Percentiles rank a stretch among this genome's conserved stretches.
Conservation (phyloP, 2,888 invertebrate genomes). For the Actias luna region DNA sequence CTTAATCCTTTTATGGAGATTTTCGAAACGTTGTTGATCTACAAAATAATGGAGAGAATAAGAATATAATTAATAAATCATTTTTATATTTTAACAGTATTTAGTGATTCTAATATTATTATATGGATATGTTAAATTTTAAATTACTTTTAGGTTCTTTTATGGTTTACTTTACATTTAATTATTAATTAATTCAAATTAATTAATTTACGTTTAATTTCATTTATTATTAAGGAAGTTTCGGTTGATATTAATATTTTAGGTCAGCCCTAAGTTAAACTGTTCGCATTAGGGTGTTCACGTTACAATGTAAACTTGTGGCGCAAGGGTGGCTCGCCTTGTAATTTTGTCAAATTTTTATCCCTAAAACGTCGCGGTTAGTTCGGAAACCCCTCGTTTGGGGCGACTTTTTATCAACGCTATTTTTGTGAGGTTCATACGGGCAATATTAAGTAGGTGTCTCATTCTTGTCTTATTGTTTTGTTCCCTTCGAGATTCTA, state of each 20-base stretch:
- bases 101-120: too few species aligned
- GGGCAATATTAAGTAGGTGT: conserved; percentile 57
- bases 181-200: too few species aligned
- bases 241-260: not conserved
- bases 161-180: not conserved
- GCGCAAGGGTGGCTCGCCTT: conserved; percentile 69
- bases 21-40: not conserved
- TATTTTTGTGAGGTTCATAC: conserved; percentile 45
- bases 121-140: not conserved
- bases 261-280: conserved; percentile 66
- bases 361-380: conserved; percentile 63
- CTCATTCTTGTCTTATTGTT: conserved; percentile 46
- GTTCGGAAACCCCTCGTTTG: conserved; percentile 48
- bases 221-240: not conserved
- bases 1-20: not conserved
- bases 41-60: too few species aligned
- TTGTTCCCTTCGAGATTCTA: conserved; percentile 21
- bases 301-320: conserved; percentile 76
- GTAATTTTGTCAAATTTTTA: conserved; percentile 80
- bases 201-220: too few species aligned
- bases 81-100: not conserved
- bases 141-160: not conserved
- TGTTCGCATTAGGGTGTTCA: conserved; percentile 77
- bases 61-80: not conserved
- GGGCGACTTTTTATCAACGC: conserved; percentile 55